Evolutionary conservation across 2,888 invertebrate genomes (phyloP).

Genomic region (Metellina segmentata): DNA sequence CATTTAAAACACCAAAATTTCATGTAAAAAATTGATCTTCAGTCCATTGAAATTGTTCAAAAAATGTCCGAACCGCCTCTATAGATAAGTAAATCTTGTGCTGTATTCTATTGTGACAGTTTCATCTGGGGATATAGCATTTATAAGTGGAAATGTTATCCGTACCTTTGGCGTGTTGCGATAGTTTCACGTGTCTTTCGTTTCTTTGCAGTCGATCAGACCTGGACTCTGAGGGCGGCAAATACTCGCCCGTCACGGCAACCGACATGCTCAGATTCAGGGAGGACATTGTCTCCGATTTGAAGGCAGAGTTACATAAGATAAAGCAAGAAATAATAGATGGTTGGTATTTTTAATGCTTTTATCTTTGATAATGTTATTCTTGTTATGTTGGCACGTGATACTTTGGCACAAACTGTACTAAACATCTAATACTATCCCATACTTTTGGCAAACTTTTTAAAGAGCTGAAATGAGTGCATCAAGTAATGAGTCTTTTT

Average conservation of each 20-base stretch:
- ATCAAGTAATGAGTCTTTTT: background rate
- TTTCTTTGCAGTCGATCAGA: background rate
- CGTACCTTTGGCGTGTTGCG: background rate
- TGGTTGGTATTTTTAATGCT: slow-evolving; percentile 84
- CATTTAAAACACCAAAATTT: too few relatives aligned
- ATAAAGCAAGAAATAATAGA: slow-evolving; percentile 97
- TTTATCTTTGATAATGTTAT: background rate
- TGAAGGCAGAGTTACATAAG: slow-evolving; percentile 93
- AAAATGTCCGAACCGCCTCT: too few relatives aligned
- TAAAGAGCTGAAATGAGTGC: background rate
- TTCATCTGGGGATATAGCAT: background rate
- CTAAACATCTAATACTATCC: too few relatives aligned
- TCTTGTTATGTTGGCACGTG: background rate
- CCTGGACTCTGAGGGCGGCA: background rate
- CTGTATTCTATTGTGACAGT: background rate
- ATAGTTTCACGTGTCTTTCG: background rate
- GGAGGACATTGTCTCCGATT: slow-evolving; percentile 94
- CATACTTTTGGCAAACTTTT: background rate
- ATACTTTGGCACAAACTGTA: too few relatives aligned
- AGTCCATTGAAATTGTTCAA: background rate
- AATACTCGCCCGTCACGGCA: background rate
- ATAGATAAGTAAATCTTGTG: background rate
- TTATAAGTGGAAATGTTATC: background rate
- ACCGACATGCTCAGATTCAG: background rate
- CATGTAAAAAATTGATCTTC: background rate